phyloP scores from a whole-genome alignment of 2,113 vertebrate species.

The Perca flavescens region DNA sequence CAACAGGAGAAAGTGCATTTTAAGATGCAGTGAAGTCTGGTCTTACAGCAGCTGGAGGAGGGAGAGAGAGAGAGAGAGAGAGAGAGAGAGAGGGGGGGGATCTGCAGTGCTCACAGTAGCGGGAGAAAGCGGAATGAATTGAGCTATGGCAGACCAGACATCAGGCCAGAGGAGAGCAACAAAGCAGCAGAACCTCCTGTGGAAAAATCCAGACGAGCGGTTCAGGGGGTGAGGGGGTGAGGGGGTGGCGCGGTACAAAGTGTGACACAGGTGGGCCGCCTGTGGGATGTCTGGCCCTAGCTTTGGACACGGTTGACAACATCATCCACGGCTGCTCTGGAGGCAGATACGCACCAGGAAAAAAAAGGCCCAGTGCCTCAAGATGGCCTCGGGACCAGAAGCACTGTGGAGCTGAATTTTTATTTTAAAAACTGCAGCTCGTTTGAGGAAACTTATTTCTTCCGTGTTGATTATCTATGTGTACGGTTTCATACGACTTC shows the following conservation, averaged over 20 bases:
- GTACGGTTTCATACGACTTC: neutral
- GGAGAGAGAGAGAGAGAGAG: neutral
- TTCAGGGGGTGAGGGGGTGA: neutral
- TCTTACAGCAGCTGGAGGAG: constrained; percentile 21
- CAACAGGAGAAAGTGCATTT: constrained; percentile 51
- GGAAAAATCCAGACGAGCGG: neutral
- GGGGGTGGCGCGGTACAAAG: neutral
- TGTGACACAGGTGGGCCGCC: constrained; percentile 25
- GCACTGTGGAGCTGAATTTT: constrained; percentile 19
- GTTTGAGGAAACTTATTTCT: constrained; percentile 20
- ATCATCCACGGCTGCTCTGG: constrained; percentile 21
- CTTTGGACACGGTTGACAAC: constrained; percentile 33
- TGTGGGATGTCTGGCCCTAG: constrained; percentile 8
- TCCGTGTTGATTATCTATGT: neutral
- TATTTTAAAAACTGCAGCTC: constrained; percentile 18
- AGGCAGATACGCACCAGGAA: constrained; percentile 22
- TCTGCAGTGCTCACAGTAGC: neutral
- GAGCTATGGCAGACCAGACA: constrained; percentile 14
- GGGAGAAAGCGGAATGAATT: constrained; percentile 1
- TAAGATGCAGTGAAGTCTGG: constrained; percentile 37
- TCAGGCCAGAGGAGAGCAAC: constrained; percentile 6
- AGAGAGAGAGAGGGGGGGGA: neutral
- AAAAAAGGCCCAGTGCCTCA: neutral
- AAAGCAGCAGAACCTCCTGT: constrained; percentile 18
- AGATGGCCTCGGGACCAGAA: constrained; percentile 18